Conservation (phyloP, 2,797 vertebrate species). For the Limnodromus scolopaceus region DNA sequence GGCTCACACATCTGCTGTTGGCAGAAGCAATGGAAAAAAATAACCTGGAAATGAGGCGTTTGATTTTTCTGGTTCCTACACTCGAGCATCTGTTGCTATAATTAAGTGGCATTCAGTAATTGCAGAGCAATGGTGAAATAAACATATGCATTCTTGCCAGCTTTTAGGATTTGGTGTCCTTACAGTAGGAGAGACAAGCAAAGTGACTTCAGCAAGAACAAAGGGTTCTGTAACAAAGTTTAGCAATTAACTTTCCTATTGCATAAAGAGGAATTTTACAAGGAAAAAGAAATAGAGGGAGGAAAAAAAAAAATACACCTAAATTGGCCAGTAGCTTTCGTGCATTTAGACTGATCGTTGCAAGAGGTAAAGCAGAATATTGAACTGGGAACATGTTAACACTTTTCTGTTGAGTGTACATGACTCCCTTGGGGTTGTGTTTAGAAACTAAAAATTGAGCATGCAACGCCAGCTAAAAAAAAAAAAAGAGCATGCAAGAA, state of each 20-base stretch:
- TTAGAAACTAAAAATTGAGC: conserved; percentile 1
- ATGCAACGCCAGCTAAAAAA: not conserved
- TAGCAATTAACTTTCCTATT: conserved; percentile 73
- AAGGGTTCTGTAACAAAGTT: conserved; percentile 79
- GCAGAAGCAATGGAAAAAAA: conserved; percentile 97
- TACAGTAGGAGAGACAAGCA: conserved; percentile 81
- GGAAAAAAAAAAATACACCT: not conserved
- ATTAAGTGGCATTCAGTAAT: conserved; percentile 99
- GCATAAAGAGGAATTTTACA: conserved; percentile 38
- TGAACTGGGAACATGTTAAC: not conserved
- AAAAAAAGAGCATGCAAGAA: not conserved
- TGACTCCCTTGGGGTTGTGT: not conserved
- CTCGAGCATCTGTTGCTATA: conserved; percentile 99
- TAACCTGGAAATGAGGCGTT: conserved; percentile 98
- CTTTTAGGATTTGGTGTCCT: conserved; percentile 88
- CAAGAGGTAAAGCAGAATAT: conserved; percentile 13
- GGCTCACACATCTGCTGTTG: conserved; percentile 99
- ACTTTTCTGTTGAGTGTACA: conserved; percentile 20
- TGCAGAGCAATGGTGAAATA: conserved; percentile 98
- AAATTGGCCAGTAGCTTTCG: not conserved
- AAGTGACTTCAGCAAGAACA: conserved; percentile 84
- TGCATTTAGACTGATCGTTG: not conserved
- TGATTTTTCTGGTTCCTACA: conserved; percentile 95
- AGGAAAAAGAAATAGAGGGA: conserved; percentile 13
- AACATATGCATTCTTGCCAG: conserved; percentile 96